These are phyloP conservation scores for Vidua chalybeata DNA, from an alignment of 2,113 vertebrate species.

Conservation along the genomic window DNA sequence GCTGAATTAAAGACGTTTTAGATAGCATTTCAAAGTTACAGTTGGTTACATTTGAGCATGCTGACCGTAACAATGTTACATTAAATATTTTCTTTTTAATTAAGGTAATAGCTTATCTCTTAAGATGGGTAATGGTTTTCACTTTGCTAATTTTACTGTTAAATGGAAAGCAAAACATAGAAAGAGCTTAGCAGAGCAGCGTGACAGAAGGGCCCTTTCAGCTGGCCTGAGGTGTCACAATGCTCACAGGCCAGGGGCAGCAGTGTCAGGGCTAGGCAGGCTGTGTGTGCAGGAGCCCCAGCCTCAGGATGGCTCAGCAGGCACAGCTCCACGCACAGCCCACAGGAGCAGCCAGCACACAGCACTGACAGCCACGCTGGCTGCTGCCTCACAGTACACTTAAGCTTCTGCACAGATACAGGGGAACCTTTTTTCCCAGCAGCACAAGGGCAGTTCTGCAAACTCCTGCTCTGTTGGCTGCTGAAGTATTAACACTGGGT, in stretches of 20 bases:
- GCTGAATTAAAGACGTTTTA: not conserved
- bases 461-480: not conserved
- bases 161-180: not conserved
- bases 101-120: not conserved
- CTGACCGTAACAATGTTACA: not conserved
- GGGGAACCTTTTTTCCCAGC: not conserved
- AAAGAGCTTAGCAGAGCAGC: not conserved
- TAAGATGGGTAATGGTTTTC: not conserved
- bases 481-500: not conserved
- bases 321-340: not conserved
- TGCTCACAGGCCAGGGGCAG: not conserved
- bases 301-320: not conserved
- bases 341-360: accelerated
- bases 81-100: conserved; percentile 48
- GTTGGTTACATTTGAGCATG: not conserved
- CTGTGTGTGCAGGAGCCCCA: not conserved
- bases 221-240: not conserved
- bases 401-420: not conserved
- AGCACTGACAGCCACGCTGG: not conserved
- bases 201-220: not conserved
- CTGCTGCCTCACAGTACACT: not conserved
- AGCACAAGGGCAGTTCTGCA: not conserved
- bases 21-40: conserved; percentile 33
- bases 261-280: not conserved
- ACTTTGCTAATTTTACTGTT: conserved; percentile 21